Evolutionary conservation across 2,113 vertebrate genomes (phyloP).

Genomic region (Scomber scombrus): DNA sequence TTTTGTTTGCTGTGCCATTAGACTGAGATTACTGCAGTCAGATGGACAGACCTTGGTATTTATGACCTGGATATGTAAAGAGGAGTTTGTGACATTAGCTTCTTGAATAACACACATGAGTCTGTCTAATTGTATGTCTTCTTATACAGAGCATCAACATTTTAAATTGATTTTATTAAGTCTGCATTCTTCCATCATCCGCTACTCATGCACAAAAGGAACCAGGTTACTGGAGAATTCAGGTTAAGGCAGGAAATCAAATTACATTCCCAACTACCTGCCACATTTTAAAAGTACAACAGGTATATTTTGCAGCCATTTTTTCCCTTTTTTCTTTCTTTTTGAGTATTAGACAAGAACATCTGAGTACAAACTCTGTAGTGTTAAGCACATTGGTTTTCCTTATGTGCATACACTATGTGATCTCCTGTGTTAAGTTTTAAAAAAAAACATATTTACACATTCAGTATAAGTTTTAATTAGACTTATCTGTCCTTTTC

Average conservation of each 20-base stretch:
- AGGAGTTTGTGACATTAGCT: slow-evolving; percentile 3
- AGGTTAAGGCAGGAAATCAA: neutral
- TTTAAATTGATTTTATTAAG: neutral
- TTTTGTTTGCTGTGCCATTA: slow-evolving; percentile 67
- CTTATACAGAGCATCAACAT: neutral
- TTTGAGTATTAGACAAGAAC: too few species aligned
- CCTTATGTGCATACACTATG: too few species aligned
- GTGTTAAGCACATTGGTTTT: too few species aligned
- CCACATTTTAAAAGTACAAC: neutral
- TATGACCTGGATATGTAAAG: slow-evolving; percentile 35
- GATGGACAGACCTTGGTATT: slow-evolving; percentile 29
- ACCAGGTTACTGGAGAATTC: neutral
- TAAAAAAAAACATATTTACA: too few species aligned
- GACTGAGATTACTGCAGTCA: slow-evolving; percentile 31
- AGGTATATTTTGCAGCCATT: neutral
- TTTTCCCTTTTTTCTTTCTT: too few species aligned
- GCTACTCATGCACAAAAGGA: neutral
- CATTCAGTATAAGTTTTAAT: too few species aligned
- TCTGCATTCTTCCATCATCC: neutral
- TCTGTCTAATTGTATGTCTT: neutral
- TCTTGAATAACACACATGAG: neutral
- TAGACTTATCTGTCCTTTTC: too few species aligned
- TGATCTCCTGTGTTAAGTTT: too few species aligned
- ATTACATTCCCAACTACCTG: neutral
- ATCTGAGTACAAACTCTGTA: too few species aligned